Base-by-base conservation (phyloP, 1,140 invertebrate species). In the Pseudomyrmex cubaensis region DNA sequence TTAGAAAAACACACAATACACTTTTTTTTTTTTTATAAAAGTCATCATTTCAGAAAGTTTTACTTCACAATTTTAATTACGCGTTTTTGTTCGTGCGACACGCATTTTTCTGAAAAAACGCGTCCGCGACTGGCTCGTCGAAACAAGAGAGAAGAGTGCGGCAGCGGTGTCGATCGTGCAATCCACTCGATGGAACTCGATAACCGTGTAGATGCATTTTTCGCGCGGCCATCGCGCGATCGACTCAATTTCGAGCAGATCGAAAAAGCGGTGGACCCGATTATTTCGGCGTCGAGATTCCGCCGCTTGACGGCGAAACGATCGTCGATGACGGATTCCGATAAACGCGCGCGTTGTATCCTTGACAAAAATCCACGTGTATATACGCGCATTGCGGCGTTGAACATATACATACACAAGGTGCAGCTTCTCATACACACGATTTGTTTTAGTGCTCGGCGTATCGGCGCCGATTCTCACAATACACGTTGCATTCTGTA, bases 171-270 rank as follows among this genome's bases (percentile, higher is more conserved):
- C 85, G 82, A 87, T 84, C 63, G 82, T 67, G 82, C 86, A 87
- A 87, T 87, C 86, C 86, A 76, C 85, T 87, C 76, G 85, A 87
- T 87, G 86, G 80, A 87, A 74, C 69, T 87, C 74, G 66, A 86
- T 84, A 76, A 72, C 64, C 69, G 82, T 64, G 62, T 78, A 80
- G 86, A 87, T 84, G 85, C 86, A 83, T 87, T 87, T 82, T 62
- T 75, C 85, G 74, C 73, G 69, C 25, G 57, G 22, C 61, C 74
- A 77, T 74, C 73, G 80, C 44, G 66, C 76, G 57, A 69, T 70
- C 82, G 82, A 82, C 69, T 70, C 85, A 76, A 70, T 84, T 73
- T 66, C 50, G 67, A 52, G 46, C 70, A 57, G 84, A 50, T 74
- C 46, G 44, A 75, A 78, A 72, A 86, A 83, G 70, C 50, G 44